These are phyloP conservation scores for Macrochelys suwanniensis DNA, from an alignment of 2,797 vertebrate species.

Conservation along the genomic window DNA sequence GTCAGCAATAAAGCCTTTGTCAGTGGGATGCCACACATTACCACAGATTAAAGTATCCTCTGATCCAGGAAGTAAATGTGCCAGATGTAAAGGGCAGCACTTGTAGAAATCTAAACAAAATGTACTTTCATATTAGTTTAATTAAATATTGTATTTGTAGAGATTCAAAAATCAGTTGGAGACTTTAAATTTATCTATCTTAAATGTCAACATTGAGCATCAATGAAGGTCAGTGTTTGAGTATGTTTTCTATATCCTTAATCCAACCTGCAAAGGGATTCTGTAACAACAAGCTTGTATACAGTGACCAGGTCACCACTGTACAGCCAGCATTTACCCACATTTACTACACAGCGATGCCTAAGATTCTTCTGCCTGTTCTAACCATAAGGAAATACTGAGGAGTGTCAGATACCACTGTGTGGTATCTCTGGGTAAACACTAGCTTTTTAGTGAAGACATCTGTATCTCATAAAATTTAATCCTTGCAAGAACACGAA, in stretches of 20 bases:
- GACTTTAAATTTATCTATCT: slow-evolving; percentile 51
- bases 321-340: not conserved
- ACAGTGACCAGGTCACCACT: fast-evolving
- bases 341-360: fast-evolving
- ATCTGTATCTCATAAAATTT: not conserved
- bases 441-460: not conserved
- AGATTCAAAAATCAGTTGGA: slow-evolving; percentile 57
- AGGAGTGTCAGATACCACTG: not conserved
- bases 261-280: slow-evolving; percentile 4
- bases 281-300: not conserved
- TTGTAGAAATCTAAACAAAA: slow-evolving; percentile 49
- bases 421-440: not conserved
- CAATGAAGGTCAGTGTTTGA: not conserved
- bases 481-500: not conserved
- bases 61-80: not conserved
- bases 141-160: slow-evolving; percentile 57
- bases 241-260: not conserved
- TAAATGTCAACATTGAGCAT: slow-evolving; percentile 50
- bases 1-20: not conserved
- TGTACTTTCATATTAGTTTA: slow-evolving; percentile 36
- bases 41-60: not conserved
- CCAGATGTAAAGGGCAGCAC: slow-evolving; percentile 40
- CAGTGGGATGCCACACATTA: slow-evolving; percentile 11
- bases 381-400: not conserved
- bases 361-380: not conserved